Evolutionary conservation across 2,113 vertebrate species (phyloP).

Genomic region (Gnathonemus longibarbis): DNA sequence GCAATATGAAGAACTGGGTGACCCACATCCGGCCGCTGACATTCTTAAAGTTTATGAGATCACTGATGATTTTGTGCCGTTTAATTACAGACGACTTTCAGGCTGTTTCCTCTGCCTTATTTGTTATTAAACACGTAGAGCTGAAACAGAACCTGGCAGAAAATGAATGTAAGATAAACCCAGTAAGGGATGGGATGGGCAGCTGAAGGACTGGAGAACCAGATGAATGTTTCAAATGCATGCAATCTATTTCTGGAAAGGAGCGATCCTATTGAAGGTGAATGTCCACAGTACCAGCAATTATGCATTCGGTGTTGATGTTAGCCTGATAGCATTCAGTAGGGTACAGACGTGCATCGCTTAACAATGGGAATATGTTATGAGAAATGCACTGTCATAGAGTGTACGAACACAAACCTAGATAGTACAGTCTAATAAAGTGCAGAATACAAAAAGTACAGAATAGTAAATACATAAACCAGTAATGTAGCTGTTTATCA

Average conservation of each 20-base stretch:
- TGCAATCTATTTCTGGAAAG: background rate
- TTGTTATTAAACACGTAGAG: background rate
- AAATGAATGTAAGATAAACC: background rate
- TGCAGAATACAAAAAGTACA: background rate
- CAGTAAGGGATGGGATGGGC: background rate
- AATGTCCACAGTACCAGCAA: background rate
- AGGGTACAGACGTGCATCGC: background rate
- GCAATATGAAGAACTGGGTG: background rate
- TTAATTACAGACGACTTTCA: background rate
- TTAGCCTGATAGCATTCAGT: background rate
- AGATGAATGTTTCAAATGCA: background rate
- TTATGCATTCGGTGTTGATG: background rate
- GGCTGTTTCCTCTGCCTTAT: background rate
- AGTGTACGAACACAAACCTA: background rate
- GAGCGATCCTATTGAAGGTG: background rate
- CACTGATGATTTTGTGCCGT: background rate
- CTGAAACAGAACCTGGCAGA: background rate
- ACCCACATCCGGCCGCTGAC: background rate
- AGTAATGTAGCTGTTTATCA: background rate
- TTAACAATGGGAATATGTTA: background rate
- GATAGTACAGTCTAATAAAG: background rate
- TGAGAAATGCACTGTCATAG: background rate
- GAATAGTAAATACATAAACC: background rate
- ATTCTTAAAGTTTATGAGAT: background rate
- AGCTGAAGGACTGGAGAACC: background rate